phyloP scores from a whole-genome alignment of 2,888 invertebrate genomes.

The Lutraria lutraria region DNA sequence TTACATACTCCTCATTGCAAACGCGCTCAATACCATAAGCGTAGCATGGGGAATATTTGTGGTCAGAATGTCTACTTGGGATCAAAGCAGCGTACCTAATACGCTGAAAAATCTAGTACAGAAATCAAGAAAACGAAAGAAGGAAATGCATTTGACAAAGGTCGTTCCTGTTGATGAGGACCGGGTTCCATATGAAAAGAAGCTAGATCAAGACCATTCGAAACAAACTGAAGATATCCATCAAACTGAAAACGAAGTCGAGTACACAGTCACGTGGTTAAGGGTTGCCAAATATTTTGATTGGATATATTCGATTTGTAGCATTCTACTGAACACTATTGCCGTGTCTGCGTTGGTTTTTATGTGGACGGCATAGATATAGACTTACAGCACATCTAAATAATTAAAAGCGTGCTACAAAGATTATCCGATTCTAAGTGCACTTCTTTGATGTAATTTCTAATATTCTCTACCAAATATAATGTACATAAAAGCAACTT shows the following conservation, averaged over 20 bases:
- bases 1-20: background rate
- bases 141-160: background rate
- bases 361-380: background rate
- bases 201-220: background rate
- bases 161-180: background rate
- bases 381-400: background rate
- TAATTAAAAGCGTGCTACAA: too few relatives aligned
- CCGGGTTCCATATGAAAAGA: background rate
- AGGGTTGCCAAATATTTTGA: background rate
- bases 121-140: background rate
- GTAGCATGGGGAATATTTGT: slow-evolving; percentile 35
- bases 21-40: slow-evolving; percentile 13
- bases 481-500: too few relatives aligned
- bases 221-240: background rate
- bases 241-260: background rate
- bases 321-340: background rate
- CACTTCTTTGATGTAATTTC: too few relatives aligned
- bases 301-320: background rate
- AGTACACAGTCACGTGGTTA: slow-evolving; percentile 11
- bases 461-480: too few relatives aligned
- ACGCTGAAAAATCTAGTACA: background rate
- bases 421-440: too few relatives aligned
- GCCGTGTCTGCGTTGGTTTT: background rate
- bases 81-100: background rate
- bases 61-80: slow-evolving; percentile 16